These are phyloP conservation scores for Lagocephalus sceleratus DNA, from an alignment of 2,797 vertebrate genomes.

Conservation along the genomic window DNA sequence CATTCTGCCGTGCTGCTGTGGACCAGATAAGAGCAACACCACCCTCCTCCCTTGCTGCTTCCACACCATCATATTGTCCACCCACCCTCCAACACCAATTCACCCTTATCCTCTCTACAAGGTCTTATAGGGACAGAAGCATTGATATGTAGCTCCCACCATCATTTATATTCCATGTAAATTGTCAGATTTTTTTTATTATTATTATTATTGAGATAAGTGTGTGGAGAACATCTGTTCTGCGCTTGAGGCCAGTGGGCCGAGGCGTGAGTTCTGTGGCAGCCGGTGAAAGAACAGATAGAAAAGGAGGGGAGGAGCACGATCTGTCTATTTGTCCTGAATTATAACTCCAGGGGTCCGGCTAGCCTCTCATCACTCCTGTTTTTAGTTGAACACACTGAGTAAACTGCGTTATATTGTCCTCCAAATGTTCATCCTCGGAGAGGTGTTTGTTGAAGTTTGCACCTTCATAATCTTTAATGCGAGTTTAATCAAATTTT, in stretches of 20 bases:
- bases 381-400: constrained; percentile 54
- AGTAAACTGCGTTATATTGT: constrained; percentile 51
- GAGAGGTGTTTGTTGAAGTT: constrained; percentile 19
- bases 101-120: constrained; percentile 67
- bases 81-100: constrained; percentile 54
- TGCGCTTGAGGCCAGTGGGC: constrained; percentile 66
- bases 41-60: constrained; percentile 48
- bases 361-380: constrained; percentile 56
- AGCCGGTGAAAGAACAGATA: constrained; percentile 62
- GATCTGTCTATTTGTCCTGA: constrained; percentile 60
- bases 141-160: constrained; percentile 58
- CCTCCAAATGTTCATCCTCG: constrained; percentile 58
- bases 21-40: constrained; percentile 72
- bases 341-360: constrained; percentile 57
- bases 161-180: constrained; percentile 81
- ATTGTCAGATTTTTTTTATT: constrained; percentile 77
- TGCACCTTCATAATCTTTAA: constrained; percentile 5
- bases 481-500: background rate
- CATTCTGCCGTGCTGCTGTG: constrained; percentile 68
- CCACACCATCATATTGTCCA: constrained; percentile 53
- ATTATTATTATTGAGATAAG: constrained; percentile 78
- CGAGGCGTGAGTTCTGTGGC: constrained; percentile 61
- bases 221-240: constrained; percentile 76
- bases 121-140: constrained; percentile 68
- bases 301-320: constrained; percentile 49